Conservation (phyloP, 2,888 invertebrate genomes). For the Oligia latruncula region DNA sequence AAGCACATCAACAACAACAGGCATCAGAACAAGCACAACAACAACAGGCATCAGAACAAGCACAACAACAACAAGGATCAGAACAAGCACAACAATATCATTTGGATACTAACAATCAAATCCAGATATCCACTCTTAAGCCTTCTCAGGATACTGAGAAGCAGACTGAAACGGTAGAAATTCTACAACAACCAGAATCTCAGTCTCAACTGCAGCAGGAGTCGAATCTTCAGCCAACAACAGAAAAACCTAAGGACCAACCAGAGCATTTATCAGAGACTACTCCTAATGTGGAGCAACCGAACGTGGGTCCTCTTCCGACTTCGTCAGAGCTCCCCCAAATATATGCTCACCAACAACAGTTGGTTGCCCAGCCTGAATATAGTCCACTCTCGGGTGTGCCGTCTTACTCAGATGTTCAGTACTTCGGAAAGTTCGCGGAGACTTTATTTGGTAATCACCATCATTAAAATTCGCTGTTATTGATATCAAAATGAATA, state of each 20-base stretch:
- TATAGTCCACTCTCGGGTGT: conserved; percentile 50
- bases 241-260: conserved; percentile 18
- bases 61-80: not conserved
- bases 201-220: conserved; percentile 10
- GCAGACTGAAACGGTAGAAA: conserved; percentile 7
- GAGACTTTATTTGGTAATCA: conserved; percentile 73
- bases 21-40: not conserved
- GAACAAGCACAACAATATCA: conserved; percentile 15
- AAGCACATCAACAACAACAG: no score
- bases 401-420: conserved; percentile 78
- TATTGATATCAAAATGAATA: not conserved
- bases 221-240: conserved; percentile 13
- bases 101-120: conserved; percentile 20
- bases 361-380: conserved; percentile 49
- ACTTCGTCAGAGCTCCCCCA: conserved; percentile 45
- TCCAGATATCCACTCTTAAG: conserved; percentile 26
- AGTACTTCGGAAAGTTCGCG: conserved; percentile 83
- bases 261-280: conserved; percentile 10
- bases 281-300: conserved; percentile 1
- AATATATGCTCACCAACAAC: conserved; percentile 61
- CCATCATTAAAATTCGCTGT: conserved; percentile 7
- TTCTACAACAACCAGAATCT: conserved; percentile 11
- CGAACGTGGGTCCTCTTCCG: not conserved
- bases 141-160: conserved; percentile 28
- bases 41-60: not conserved